Evolutionary conservation across 2,888 invertebrate species (phyloP).

Genomic region (Xiphydria camelus): DNA sequence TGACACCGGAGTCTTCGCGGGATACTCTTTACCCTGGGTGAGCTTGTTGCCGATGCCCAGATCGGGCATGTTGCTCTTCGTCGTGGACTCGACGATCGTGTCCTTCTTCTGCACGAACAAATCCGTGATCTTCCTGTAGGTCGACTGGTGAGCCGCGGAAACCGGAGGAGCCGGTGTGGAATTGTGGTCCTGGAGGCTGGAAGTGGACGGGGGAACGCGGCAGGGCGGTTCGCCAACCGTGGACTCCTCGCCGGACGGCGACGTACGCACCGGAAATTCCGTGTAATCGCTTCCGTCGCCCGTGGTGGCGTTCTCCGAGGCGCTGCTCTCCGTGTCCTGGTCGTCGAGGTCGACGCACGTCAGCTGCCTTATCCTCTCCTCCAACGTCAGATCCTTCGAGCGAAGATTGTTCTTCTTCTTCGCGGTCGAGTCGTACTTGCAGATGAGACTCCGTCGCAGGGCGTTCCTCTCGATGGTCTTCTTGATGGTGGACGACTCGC

Average conservation of each 20-base stretch:
- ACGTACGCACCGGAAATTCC: constrained; percentile 62
- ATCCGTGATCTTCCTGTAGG: constrained; percentile 68
- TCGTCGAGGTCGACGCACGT: constrained; percentile 83
- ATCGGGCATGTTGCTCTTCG: constrained; percentile 56
- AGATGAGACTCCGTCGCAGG: constrained; percentile 74
- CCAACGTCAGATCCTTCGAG: constrained; percentile 74
- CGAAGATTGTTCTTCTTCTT: constrained; percentile 62
- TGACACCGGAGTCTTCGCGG: constrained; percentile 54
- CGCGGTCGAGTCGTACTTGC: constrained; percentile 66
- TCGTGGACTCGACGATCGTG: constrained; percentile 50
- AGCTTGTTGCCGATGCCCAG: constrained; percentile 59
- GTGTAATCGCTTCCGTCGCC: constrained; percentile 26
- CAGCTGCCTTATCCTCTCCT: constrained; percentile 82
- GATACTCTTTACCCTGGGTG: constrained; percentile 39
- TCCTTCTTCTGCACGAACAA: constrained; percentile 63
- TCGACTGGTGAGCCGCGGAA: constrained; percentile 60
- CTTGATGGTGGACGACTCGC: constrained; percentile 57
- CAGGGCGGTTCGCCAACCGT: constrained; percentile 47
- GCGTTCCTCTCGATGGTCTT: constrained; percentile 84
- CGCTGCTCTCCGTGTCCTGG: constrained; percentile 42
- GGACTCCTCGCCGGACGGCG: constrained; percentile 71
- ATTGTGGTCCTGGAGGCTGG: not conserved
- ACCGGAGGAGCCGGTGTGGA: not conserved
- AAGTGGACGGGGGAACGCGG: constrained; percentile 2
- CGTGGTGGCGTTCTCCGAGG: constrained; percentile 27